Percentiles rank a stretch among this genome's conserved stretches.
These are phyloP conservation scores for Tiaroga cobitis DNA, from an alignment of 2,797 vertebrate genomes.

Conservation along the genomic window DNA sequence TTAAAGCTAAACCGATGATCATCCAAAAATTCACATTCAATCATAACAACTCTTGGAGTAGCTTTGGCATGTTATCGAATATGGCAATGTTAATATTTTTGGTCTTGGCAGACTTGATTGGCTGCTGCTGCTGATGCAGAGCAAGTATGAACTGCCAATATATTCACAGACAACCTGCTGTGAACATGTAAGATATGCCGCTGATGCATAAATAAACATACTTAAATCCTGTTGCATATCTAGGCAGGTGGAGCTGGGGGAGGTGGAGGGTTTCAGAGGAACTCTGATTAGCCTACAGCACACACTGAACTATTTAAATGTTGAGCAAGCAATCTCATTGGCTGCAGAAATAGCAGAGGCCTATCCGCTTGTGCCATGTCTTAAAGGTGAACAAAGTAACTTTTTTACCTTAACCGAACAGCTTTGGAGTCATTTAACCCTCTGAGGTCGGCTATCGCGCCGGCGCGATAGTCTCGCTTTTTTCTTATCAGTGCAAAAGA, in stretches of 20 bases:
- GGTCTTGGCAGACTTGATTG: background rate
- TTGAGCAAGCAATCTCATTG: background rate
- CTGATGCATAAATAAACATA: background rate
- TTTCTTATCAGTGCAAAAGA: no score
- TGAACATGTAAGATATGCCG: background rate
- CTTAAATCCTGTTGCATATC: background rate
- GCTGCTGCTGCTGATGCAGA: background rate
- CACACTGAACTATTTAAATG: background rate
- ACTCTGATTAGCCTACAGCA: background rate
- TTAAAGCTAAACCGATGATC: background rate
- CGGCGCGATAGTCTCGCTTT: no score
- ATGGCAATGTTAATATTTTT: background rate
- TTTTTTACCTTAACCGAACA: no score
- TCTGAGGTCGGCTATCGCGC: no score
- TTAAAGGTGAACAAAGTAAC: no score
- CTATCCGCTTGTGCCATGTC: background rate
- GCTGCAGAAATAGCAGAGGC: background rate
- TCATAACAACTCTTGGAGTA: background rate
- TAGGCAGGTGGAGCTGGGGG: background rate
- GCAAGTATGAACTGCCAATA: background rate
- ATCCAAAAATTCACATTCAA: background rate
- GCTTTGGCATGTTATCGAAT: background rate
- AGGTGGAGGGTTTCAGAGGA: background rate
- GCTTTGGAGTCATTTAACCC: no score
- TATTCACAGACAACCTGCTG: background rate